These are phyloP conservation scores for Ceratina japonica DNA, from an alignment of 1,140 invertebrate genomes.

Conservation along the genomic window DNA sequence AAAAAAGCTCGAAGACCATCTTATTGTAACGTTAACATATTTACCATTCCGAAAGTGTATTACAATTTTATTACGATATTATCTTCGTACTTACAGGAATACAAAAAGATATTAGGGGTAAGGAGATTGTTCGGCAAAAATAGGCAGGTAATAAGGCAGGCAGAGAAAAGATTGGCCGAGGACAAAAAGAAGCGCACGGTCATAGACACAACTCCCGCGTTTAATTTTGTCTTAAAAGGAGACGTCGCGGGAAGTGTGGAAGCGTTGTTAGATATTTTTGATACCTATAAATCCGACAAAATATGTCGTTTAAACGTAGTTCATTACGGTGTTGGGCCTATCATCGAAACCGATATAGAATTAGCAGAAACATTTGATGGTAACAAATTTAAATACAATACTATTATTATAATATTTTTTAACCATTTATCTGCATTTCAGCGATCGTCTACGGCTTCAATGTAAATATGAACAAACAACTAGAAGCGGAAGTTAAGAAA, in stretches of 20 bases:
- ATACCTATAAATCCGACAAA: conserved; percentile 88
- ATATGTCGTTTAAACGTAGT: conserved; percentile 91
- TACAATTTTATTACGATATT: not conserved
- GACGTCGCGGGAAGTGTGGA: conserved; percentile 96
- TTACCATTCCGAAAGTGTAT: not conserved
- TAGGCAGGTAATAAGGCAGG: conserved; percentile 67
- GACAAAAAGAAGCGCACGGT: conserved; percentile 74
- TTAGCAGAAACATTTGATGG: conserved; percentile 91
- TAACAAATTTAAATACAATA: conserved; percentile 55
- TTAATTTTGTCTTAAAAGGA: conserved; percentile 84
- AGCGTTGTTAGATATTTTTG: conserved; percentile 94
- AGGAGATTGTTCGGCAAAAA: conserved; percentile 82
- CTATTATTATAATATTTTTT: not conserved
- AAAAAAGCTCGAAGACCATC: conserved; percentile 77
- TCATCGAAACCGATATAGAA: conserved; percentile 92
- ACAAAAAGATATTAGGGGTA: conserved; percentile 83
- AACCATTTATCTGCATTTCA: conserved; percentile 66
- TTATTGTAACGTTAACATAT: conserved; percentile 2
- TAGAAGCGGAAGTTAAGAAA: conserved; percentile 79
- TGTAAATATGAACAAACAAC: conserved; percentile 80
- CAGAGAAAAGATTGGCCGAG: accelerated
- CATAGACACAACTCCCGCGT: conserved; percentile 81
- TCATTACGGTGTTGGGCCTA: conserved; percentile 92
- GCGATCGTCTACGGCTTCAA: conserved; percentile 95
- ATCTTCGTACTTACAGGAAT: conserved; percentile 77